Percentiles rank a stretch among this genome's conserved stretches.
Evolutionary conservation across 2,113 vertebrate species (phyloP).

Genomic region (Mystacornis crossleyi): DNA sequence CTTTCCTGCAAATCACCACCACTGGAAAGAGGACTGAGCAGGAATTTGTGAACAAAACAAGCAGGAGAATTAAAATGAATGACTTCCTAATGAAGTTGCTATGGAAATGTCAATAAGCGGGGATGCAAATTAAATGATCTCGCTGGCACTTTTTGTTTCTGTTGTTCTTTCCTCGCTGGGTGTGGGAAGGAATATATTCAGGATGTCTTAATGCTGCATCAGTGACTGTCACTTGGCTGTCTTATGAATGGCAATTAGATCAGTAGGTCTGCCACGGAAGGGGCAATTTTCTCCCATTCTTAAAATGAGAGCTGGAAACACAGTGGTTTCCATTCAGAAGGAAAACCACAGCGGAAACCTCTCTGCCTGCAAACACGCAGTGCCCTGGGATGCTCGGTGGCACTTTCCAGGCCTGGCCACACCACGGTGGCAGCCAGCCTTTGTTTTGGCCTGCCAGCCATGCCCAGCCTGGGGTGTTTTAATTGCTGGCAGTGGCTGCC

Average conservation of each 20-base stretch:
- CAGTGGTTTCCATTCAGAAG: not conserved
- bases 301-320: not conserved
- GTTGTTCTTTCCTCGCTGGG: not conserved
- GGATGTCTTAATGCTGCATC: not conserved
- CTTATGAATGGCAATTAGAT: not conserved
- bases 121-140: not conserved
- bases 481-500: constrained; percentile 49
- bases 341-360: not conserved
- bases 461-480: constrained; percentile 25
- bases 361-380: not conserved
- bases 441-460: constrained; percentile 31
- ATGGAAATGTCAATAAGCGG: constrained; percentile 1
- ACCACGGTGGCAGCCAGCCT: not conserved
- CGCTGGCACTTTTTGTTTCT: not conserved
- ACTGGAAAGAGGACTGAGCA: not conserved
- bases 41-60: not conserved
- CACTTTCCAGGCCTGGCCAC: constrained; percentile 3
- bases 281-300: not conserved
- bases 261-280: not conserved
- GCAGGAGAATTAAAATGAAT: not conserved
- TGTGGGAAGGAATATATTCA: not conserved
- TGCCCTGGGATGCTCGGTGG: not conserved
- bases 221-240: not conserved
- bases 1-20: not conserved
- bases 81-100: not conserved